Conservation (phyloP, 2,113 vertebrate species). For the Mellivora capensis region DNA sequence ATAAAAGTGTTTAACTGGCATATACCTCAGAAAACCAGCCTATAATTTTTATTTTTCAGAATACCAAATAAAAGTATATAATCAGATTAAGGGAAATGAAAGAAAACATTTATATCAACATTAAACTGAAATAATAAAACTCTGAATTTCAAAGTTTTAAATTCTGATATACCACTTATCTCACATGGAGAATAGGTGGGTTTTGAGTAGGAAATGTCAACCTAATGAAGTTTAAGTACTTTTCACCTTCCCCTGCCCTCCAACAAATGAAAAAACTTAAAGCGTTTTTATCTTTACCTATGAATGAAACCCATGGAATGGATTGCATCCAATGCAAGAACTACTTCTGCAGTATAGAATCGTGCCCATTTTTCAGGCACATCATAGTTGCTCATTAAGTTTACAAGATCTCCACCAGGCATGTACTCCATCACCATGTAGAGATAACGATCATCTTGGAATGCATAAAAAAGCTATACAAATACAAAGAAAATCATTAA, state of each 20-base stretch:
- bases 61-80: neutral
- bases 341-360: conserved; percentile 98
- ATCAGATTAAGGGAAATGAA: conserved; percentile 1
- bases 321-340: conserved; percentile 97
- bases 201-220: neutral
- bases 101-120: conserved; percentile 18
- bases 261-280: conserved; percentile 18
- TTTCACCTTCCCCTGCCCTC: neutral
- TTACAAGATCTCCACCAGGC: conserved; percentile 98
- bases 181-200: neutral
- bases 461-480: conserved; percentile 95
- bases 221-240: neutral
- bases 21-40: conserved; percentile 5
- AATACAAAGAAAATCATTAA: conserved; percentile 39
- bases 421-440: conserved; percentile 99
- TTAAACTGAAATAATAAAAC: conserved; percentile 12
- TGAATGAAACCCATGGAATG: conserved; percentile 99
- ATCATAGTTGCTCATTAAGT: conserved; percentile 99
- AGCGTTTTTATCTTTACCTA: conserved; percentile 84
- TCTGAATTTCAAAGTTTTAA: conserved; percentile 34
- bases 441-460: conserved; percentile 98
- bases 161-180: neutral
- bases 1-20: conserved; percentile 15
- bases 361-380: conserved; percentile 99
- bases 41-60: conserved; percentile 30